Evolutionary conservation across 2,888 invertebrate species (phyloP).

Genomic region (Aleiodes alternator): DNA sequence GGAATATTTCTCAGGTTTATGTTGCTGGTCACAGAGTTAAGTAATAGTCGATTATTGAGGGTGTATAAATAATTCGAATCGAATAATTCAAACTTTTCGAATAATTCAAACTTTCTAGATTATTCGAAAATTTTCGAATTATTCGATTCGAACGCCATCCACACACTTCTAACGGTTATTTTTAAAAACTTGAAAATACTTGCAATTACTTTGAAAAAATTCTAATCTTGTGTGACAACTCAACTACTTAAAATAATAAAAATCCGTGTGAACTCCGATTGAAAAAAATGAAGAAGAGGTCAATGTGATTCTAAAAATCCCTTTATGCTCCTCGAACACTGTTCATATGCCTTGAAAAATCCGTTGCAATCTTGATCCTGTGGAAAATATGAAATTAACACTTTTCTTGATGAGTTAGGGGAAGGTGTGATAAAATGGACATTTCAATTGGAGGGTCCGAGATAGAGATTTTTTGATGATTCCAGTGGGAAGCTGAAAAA

Average conservation of each 20-base stretch:
- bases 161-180: not conserved
- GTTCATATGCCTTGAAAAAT: slow-evolving; percentile 86
- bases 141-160: too few relatives aligned
- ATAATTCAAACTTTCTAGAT: too few relatives aligned
- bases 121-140: not conserved
- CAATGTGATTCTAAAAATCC: slow-evolving; percentile 78
- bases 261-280: not conserved
- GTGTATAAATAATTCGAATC: too few relatives aligned
- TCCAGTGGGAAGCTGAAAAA: too few relatives aligned
- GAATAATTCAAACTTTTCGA: too few relatives aligned
- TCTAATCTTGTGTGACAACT: too few relatives aligned
- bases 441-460: too few relatives aligned
- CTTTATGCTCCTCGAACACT: slow-evolving; percentile 82
- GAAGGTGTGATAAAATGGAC: too few relatives aligned
- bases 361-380: slow-evolving; percentile 82
- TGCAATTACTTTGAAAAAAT: too few relatives aligned
- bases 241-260: not conserved
- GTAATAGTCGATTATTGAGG: slow-evolving; percentile 37
- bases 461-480: too few relatives aligned
- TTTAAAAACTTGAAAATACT: not conserved
- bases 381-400: slow-evolving; percentile 39
- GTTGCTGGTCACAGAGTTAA: slow-evolving; percentile 83
- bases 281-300: not conserved
- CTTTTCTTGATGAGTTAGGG: slow-evolving; percentile 12
- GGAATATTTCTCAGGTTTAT: slow-evolving; percentile 86